Evolutionary conservation across 2,797 vertebrate genomes (phyloP).

Genomic region (Molossus alvarezi): DNA sequence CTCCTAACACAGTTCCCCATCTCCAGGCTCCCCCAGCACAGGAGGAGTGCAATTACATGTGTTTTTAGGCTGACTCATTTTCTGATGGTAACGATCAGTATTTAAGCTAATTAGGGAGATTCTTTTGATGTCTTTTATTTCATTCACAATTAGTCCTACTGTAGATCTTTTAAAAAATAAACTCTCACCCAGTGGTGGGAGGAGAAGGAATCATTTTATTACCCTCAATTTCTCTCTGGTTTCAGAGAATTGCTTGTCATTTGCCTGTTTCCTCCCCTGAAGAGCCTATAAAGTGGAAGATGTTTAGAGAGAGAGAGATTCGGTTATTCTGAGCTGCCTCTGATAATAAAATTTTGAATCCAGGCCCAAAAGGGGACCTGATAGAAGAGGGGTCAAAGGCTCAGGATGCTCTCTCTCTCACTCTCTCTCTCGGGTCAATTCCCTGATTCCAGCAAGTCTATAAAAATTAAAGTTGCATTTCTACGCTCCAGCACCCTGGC

Average conservation of each 20-base stretch:
- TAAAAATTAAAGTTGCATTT: slow-evolving; percentile 50
- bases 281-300: not conserved
- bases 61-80: slow-evolving; percentile 81
- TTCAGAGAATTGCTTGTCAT: slow-evolving; percentile 60
- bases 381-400: not conserved
- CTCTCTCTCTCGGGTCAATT: slow-evolving; percentile 5
- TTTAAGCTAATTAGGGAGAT: slow-evolving; percentile 83
- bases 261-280: slow-evolving; percentile 48
- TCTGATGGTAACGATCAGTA: slow-evolving; percentile 77
- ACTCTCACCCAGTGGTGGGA: slow-evolving; percentile 53
- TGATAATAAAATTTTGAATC: slow-evolving; percentile 4
- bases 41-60: slow-evolving; percentile 81
- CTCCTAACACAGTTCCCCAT: not conserved
- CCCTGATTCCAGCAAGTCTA: slow-evolving; percentile 9
- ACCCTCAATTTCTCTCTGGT: slow-evolving; percentile 62
- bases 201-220: slow-evolving; percentile 55
- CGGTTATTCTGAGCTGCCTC: not conserved
- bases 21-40: slow-evolving; percentile 67
- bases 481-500: not conserved
- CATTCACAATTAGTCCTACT: slow-evolving; percentile 75
- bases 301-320: not conserved
- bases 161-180: slow-evolving; percentile 53
- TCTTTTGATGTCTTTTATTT: slow-evolving; percentile 83
- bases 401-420: not conserved
- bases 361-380: not conserved